Base-by-base conservation (phyloP, 1,140 invertebrate genomes). In the Thaumetopoea pityocampa region DNA sequence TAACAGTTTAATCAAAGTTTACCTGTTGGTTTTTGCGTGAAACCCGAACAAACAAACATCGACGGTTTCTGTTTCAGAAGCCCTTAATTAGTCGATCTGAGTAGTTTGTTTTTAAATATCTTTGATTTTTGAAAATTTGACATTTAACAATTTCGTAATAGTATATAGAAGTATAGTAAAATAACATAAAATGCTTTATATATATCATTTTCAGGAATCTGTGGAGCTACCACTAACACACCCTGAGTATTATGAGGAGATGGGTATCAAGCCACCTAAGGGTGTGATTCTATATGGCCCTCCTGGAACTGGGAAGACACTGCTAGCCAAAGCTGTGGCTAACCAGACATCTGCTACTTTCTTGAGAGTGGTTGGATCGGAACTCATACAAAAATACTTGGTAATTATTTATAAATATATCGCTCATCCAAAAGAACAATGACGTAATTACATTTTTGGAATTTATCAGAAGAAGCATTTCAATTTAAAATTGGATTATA, bases 281-380 rank as follows among this genome's bases (percentile, higher is more conserved):
- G 98, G 98, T 53, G 98, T 99, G 3, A 99, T 99, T 76, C 87
- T 99, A 4, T 99, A 99, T 87, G 98, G 98, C 0, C 93, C 96
- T 28, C 98, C 98, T 1, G 98, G 98, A 15, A 99, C 98, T 29
- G 97, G 98, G 0, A 99, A 99, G 86, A 99, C 98, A 0, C 86
- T 99, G 7, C 81, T 99, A 11, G 98, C 98, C 2, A 99, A 99
- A 86, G 98, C 98, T 27, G 98, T 99, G 0, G 98, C 98, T 10
- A 99, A 99, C 88, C 98, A 99, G 82, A 99, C 98, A 1, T 99
- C 98, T 1, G 98, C 98, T 2, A 99, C 98, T 16, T 99, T 99
- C 85, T 88, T 99, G 10, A 88, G 98, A 64, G 98, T 99, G 29
- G 98, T 99, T 30, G 98, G 98, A 6, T 99, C 98, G 5, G 98